phyloP scores from a whole-genome alignment of 2,888 invertebrate species.

The Apotomis turbidana region DNA sequence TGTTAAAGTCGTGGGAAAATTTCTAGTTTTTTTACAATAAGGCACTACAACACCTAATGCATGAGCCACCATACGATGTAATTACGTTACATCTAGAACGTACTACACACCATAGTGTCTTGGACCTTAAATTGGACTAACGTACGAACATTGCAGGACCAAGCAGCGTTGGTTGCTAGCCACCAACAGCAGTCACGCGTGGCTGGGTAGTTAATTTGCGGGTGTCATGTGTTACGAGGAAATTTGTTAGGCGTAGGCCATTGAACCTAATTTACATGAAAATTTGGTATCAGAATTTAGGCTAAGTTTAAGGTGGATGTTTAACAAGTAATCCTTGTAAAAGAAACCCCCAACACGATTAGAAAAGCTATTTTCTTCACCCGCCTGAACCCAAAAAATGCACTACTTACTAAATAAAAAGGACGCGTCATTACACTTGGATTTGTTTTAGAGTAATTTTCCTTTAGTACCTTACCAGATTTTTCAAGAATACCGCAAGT shows the following conservation, averaged over 20 bases:
- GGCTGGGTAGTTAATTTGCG: slow-evolving; percentile 28
- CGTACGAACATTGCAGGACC: neutral
- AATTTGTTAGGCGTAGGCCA: slow-evolving; percentile 20
- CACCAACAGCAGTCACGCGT: slow-evolving; percentile 17
- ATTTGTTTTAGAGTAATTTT: no score
- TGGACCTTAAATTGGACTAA: neutral
- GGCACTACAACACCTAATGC: neutral
- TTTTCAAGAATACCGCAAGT: no score
- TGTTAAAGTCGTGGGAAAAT: no score
- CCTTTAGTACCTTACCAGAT: no score
- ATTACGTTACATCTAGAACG: neutral
- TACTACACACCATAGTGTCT: neutral
- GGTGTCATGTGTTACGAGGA: slow-evolving; percentile 24
- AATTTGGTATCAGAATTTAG: neutral
- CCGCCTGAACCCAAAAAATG: no score
- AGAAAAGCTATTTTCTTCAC: no score
- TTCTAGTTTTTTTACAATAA: no score
- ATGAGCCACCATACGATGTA: neutral
- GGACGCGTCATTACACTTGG: no score
- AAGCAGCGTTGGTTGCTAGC: neutral
- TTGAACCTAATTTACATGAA: slow-evolving; percentile 21
- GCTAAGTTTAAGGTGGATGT: neutral
- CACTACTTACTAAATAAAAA: no score
- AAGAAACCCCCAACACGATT: no score
- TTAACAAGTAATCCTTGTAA: no score